Evolutionary conservation across 2,797 vertebrate genomes (phyloP), one percentile per base, ranked within the genome.

Genomic region (Myripristis jacobus): DNA sequence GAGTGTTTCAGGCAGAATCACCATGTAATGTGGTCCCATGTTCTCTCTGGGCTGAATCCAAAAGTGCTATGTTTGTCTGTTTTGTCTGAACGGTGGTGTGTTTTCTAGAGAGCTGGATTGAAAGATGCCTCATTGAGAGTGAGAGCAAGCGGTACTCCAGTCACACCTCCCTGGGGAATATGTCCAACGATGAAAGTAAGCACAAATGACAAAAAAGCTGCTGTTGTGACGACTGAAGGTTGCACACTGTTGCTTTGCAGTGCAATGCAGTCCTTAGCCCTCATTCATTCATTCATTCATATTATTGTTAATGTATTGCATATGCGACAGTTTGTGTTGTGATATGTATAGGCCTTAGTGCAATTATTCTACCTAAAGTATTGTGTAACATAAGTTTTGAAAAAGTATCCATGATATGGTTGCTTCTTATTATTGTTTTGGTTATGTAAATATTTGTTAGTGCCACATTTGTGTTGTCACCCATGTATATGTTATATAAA

Each of bases 161-260:
- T 80, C 97, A 99, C 92, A 95, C 96, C 46, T 98, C 98, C 89
- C 92, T 98, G 94, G 97, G 96, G 88, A 98, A 97, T 85, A 95
- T 96, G 93, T 98, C 97, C 94, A 98, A 96, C 11, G 98, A 99
- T 73, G 98, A 99, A 94, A 97, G 98, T 99, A 95, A 99, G 97
- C 71, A 79, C 36, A 48, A 18, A 62, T 31, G 0, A 50, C 13
- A 11, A 0, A 21, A 2, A 29, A 64, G 29, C 62, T 12, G 16
- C 64, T 22, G 36, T 36, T 34, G 43, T 16, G 25, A 41, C 59
- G 18, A 50, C 34, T 22, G 22, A 51, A 21, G 27, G 6, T 52
- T 41, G 2, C 25, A 41, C 53, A 57, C 19, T 29, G 3, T 38
- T 31, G 22, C 36, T 46, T 44, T n/a, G n/a, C n/a, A n/a, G n/a